Evolutionary conservation across 1,140 invertebrate genomes (phyloP), one percentile per base, ranked within the genome.

Genomic region (Hylaeus anthracinus): DNA sequence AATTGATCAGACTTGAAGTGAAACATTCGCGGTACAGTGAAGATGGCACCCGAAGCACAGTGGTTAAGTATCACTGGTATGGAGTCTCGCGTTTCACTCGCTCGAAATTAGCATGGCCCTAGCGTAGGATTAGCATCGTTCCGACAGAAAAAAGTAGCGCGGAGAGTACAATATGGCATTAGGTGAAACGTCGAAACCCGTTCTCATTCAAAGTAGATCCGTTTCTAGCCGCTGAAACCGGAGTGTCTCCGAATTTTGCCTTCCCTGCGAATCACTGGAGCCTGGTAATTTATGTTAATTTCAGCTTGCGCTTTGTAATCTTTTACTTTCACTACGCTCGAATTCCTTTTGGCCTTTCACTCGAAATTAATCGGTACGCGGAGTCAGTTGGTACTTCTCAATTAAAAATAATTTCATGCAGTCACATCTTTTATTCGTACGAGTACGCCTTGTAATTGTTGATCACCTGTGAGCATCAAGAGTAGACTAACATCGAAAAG

Each of bases 151-250:
- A 53, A 78, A 63, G 56, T 78, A 43, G 56, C 37, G 45, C 75
- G 37, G 3, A n/a, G 26, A 39, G 65, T 5, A 26, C 37, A 61
- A 58, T 43, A 39, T 15, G n/a, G 39, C 26, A 61, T 78, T 71
- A 63, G 45, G 66, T 77, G 75, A 77, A 78, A 71, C 37, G 45
- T 53, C 12, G 67, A 6, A 61, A 78, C 66, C 8, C 3, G 56
- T 39, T 67, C 65, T 51, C 65, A 37, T 45, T 15, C 15, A 43
- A 37, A 12, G 48, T 12, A 8, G 41, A 2, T 6, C 51, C 5
- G 37, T n/a, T 71, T 74, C n/a, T 74, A 15, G 6, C 1, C 56
- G 45, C 53, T 14, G 66, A 60, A 77, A 71, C 48, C 26, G 45
- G 15, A 48, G 39, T 37, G 10, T 58, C 9, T 70, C 43, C 5